Percentiles rank a stretch among this genome's conserved stretches.
These are phyloP conservation scores for Myrmecophaga tridactyla DNA, from an alignment of 2,113 vertebrate genomes.

Conservation along the genomic window DNA sequence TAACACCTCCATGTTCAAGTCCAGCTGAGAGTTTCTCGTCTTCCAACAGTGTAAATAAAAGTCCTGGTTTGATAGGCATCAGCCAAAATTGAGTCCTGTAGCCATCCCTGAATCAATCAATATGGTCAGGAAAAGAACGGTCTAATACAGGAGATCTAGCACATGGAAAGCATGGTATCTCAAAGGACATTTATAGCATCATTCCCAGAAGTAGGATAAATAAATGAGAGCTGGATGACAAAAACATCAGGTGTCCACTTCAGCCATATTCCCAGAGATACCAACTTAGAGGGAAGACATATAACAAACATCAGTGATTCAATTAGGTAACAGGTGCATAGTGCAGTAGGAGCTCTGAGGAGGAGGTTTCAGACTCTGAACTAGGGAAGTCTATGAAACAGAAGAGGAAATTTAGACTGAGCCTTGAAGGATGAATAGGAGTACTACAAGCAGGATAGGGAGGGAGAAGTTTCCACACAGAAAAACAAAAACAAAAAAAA, in stretches of 20 bases:
- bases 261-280: background rate
- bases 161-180: background rate
- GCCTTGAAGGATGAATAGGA: constrained; percentile 3
- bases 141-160: constrained; percentile 5
- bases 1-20: background rate
- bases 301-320: background rate
- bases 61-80: background rate
- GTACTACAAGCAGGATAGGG: background rate
- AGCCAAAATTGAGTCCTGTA: background rate
- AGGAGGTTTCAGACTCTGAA: background rate
- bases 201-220: background rate
- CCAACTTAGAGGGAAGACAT: background rate
- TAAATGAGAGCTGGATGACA: background rate
- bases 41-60: background rate
- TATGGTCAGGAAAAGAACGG: background rate
- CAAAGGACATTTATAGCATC: background rate
- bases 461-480: background rate
- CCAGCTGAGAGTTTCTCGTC: background rate
- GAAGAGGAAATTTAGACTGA: background rate
- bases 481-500: no score
- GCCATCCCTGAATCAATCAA: background rate
- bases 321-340: background rate
- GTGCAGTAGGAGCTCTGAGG: background rate
- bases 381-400: background rate
- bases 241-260: background rate